Evolutionary conservation across 2,797 vertebrate genomes (phyloP), one percentile per base, ranked within the genome.

Genomic region (Sebastes ruberrimus): DNA sequence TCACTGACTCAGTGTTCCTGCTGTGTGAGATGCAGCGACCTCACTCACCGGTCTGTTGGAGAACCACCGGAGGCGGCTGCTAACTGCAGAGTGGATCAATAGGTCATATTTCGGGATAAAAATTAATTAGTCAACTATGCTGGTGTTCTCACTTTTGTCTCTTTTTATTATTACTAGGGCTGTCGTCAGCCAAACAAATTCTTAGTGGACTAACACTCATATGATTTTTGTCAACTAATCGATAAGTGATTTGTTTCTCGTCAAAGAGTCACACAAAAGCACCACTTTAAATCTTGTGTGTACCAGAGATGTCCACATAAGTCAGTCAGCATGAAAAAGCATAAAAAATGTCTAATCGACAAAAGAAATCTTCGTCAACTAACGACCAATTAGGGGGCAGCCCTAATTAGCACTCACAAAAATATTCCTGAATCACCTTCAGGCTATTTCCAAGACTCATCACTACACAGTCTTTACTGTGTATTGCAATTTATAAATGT

Each of bases 11-110:
- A 38, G 60, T 61, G 64, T 18, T 49, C 56, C 71, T 76, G 23
- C 77, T 75, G 25, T 66, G 32, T 67, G 61, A 74, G 33, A 60
- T 18, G 55, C n/a, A 59, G 69, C 57, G 53, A 57, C 28, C 63
- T 65, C 56, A 16, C 59, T 66, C 23, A 28, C 14, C 30, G 25
- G 4, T 72, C 55, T 71, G 53, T 14, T 65, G 4, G 13, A 64
- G 10, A 38, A 73, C 49, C 49, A 66, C 59, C n/a, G 28, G 59
- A 76, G 23, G 4, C 13, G 35, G 55, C 32, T 64, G 30, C 56
- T 28, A 28, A 33, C 33, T 6, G 42, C 25, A 20, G 13, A 57
- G 14, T 60, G 27, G 63, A 10, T 6, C 49, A 55, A 28, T 25
- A 30, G 11, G 53, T 69, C 33, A 53, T 60, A 33, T 3, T 5